Conservation (phyloP, 2,113 vertebrate genomes). For the Myocastor coypus region DNA sequence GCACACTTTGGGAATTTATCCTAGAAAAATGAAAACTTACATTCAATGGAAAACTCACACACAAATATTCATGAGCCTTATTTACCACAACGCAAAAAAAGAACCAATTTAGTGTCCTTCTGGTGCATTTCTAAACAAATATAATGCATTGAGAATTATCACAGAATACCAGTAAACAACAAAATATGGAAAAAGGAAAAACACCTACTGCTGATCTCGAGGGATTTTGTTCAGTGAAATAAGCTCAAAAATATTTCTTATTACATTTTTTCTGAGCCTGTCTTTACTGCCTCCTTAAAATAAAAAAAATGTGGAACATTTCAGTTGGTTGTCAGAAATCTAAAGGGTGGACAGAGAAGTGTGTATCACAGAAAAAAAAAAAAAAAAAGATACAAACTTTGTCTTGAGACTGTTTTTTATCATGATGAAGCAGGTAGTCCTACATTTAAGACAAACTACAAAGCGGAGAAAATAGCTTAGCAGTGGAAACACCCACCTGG, state of each 20-base stretch:
- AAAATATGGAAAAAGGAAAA: not conserved
- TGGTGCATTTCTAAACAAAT: not conserved
- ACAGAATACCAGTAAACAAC: not conserved
- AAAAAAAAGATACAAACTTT: too few species aligned
- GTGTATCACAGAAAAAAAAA: not conserved
- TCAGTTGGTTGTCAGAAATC: not conserved
- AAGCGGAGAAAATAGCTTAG: too few species aligned
- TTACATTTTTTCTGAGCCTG: not conserved
- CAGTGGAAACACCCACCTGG: too few species aligned
- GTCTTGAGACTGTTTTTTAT: too few species aligned
- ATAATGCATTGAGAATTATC: not conserved
- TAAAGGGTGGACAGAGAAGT: not conserved
- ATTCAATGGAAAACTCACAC: not conserved
- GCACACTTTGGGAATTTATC: not conserved
- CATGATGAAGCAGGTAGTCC: too few species aligned
- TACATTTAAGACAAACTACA: not conserved
- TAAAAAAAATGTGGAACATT: not conserved
- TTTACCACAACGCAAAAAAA: not conserved
- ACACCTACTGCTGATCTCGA: not conserved
- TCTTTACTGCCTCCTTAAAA: not conserved
- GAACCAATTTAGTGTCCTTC: not conserved
- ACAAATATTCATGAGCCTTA: not conserved
- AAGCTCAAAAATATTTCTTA: not conserved
- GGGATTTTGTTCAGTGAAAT: not conserved
- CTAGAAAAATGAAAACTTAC: not conserved